These are phyloP conservation scores for Tachyglossus aculeatus DNA, from an alignment of 2,797 vertebrate genomes.

Conservation along the genomic window DNA sequence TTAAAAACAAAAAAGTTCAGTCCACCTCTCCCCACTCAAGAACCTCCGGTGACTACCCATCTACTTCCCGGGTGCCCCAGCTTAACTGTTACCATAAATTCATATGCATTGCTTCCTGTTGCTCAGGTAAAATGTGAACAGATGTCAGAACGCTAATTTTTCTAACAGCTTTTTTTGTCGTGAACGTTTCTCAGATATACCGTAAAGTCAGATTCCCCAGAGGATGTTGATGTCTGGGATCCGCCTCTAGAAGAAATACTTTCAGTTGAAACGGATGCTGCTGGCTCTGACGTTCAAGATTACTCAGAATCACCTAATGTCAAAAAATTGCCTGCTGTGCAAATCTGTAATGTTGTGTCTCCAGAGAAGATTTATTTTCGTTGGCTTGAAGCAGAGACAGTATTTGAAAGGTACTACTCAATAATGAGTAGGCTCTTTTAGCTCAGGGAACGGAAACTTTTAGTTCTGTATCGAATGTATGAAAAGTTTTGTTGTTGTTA, in stretches of 20 bases:
- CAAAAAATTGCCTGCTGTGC: slow-evolving; percentile 76
- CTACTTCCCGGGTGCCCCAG: too few relatives aligned
- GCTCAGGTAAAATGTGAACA: too few relatives aligned
- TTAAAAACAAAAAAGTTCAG: too few relatives aligned
- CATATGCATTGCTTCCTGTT: too few relatives aligned
- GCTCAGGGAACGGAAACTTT: too few relatives aligned
- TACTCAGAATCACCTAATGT: slow-evolving; percentile 55
- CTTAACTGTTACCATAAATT: too few relatives aligned
- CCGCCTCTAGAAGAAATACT: slow-evolving; percentile 62
- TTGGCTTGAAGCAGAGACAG: slow-evolving; percentile 70
- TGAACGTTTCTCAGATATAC: slow-evolving; percentile 52
- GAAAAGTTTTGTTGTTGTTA: not conserved
- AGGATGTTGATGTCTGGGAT: slow-evolving; percentile 73
- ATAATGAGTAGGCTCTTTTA: too few relatives aligned
- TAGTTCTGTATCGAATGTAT: too few relatives aligned
- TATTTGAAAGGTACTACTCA: slow-evolving; percentile 85
- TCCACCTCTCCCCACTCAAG: too few relatives aligned
- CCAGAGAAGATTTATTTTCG: slow-evolving; percentile 89
- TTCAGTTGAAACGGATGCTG: slow-evolving; percentile 44
- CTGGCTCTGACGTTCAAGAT: slow-evolving; percentile 11
- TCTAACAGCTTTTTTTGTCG: slow-evolving; percentile 15
- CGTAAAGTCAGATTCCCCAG: slow-evolving; percentile 33
- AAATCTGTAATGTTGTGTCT: slow-evolving; percentile 82
- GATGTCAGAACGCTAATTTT: not conserved
- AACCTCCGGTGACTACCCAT: too few relatives aligned